Evolutionary conservation across 2,797 vertebrate species (phyloP), one percentile per base, ranked within the genome.

Genomic region (Furcifer pardalis): DNA sequence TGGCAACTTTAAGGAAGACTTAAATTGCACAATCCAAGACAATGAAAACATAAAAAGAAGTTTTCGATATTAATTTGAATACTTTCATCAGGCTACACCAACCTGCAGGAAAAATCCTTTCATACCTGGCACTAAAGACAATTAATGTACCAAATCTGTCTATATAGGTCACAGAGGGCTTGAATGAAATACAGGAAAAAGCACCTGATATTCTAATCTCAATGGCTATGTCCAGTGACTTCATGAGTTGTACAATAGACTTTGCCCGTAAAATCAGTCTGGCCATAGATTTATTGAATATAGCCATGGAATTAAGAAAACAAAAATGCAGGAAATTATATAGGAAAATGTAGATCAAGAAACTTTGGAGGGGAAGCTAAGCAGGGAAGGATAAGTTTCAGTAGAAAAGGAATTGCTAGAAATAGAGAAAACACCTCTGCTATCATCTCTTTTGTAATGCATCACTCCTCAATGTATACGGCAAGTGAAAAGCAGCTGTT

Each of bases 221-320:
- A 83, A 44, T 85, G 49, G 83, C 8, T 42, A 63, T 60, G 84
- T 69, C 30, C 72, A 74, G 49, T 49, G 5, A 32, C 25, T 86
- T 59, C 69, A 32, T 12, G 82, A 81, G 30, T 3, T 3, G 81
- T 74, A 86, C 79, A 73, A 86, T 82, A 49, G 42, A 71, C 42
- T 25, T 5, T 69, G 69, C 76, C 49, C 17, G 83, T 88, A 78
- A 79, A 89, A 82, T 23, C 56, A 69, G 75, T 89, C 85, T 85
- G 12, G 78, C 30, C 56, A n/a, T n/a, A 81, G 25, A 77, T 25
- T 68, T 87, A 90, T 68, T 83, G 84, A 88, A 83, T 2, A 7
- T 37, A 44, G 27, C 56, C 75, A 73, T 56, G 3, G 30, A n/a
- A 10, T 15, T 35, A 4, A 52, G 49, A 84, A 46, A 88, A 2